Evolutionary conservation across 2,888 invertebrate species (phyloP).

Genomic region (Drosophila colorata): DNA sequence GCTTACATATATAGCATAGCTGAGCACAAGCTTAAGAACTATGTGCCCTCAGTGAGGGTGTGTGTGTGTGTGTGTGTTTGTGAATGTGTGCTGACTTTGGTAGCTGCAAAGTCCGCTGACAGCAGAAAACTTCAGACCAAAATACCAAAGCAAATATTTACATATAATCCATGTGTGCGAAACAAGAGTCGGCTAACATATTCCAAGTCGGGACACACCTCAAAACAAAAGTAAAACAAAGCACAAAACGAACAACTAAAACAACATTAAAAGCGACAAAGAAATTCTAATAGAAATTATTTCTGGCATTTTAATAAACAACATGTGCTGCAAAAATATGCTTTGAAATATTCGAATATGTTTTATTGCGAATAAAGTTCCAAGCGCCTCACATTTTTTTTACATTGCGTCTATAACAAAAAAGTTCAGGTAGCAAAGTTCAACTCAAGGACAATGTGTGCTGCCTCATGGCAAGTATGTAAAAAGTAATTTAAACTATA

Average conservation of each 20-base stretch:
- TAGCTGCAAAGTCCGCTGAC: slow-evolving; percentile 49
- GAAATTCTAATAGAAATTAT: slow-evolving; percentile 67
- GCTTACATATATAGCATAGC: slow-evolving; percentile 33
- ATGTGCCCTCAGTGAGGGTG: slow-evolving; percentile 40
- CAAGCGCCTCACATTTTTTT: slow-evolving; percentile 32
- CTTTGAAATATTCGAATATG: slow-evolving; percentile 48
- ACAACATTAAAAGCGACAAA: slow-evolving; percentile 28
- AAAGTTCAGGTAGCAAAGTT: slow-evolving; percentile 20
- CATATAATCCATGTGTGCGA: slow-evolving; percentile 61
- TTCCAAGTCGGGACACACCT: slow-evolving; percentile 51
- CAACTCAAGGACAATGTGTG: neutral
- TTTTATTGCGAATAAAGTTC: slow-evolving; percentile 39
- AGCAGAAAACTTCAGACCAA: slow-evolving; percentile 68
- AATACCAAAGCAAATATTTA: slow-evolving; percentile 78
- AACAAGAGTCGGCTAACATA: slow-evolving; percentile 24
- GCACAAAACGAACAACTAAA: slow-evolving; percentile 18
- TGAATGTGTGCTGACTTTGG: slow-evolving; percentile 45
- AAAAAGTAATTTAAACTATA: too few species aligned
- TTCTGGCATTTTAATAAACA: slow-evolving; percentile 77
- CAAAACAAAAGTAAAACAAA: slow-evolving; percentile 37
- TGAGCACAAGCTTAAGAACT: slow-evolving; percentile 55
- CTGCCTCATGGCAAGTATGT: too few species aligned
- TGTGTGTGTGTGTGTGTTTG: slow-evolving; percentile 8
- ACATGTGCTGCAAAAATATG: slow-evolving; percentile 45
- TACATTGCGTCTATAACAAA: neutral